These are phyloP conservation scores for Hycleus cichorii DNA, from an alignment of 1,140 invertebrate species.

Conservation along the genomic window DNA sequence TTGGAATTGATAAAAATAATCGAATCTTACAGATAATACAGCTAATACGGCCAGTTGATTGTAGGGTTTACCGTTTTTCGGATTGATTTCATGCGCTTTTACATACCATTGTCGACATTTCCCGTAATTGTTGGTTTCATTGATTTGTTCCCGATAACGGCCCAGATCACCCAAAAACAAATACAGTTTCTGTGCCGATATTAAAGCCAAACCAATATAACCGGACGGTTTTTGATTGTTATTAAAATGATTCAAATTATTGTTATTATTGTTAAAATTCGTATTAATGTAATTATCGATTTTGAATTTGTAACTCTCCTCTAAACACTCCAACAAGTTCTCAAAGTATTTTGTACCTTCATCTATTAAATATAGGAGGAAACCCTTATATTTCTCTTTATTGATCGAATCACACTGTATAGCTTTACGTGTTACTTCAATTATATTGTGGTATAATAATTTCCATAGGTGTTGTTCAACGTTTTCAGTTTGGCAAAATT, in stretches of 20 bases:
- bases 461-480: conserved; percentile 90
- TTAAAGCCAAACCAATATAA: conserved; percentile 64
- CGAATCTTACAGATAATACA: conserved; percentile 68
- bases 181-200: conserved; percentile 80
- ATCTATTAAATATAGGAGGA: conserved; percentile 67
- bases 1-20: neutral
- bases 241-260: conserved; percentile 23
- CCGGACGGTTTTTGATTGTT: conserved; percentile 53
- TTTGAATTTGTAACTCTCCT: conserved; percentile 67
- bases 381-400: conserved; percentile 55
- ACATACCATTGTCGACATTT: conserved; percentile 86
- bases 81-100: conserved; percentile 88
- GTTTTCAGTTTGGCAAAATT: conserved; percentile 82
- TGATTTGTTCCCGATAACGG: conserved; percentile 79
- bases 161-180: conserved; percentile 86
- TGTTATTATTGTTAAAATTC: conserved; percentile 25
- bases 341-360: conserved; percentile 76
- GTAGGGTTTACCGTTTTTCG: conserved; percentile 90
- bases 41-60: conserved; percentile 92
- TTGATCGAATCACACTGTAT: conserved; percentile 42
- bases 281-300: conserved; percentile 55
- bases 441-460: conserved; percentile 83
- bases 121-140: conserved; percentile 76
- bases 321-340: conserved; percentile 63
- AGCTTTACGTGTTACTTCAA: conserved; percentile 68